Conservation (phyloP, 2,888 invertebrate genomes). For the Sphaerophoria rueppellii region DNA sequence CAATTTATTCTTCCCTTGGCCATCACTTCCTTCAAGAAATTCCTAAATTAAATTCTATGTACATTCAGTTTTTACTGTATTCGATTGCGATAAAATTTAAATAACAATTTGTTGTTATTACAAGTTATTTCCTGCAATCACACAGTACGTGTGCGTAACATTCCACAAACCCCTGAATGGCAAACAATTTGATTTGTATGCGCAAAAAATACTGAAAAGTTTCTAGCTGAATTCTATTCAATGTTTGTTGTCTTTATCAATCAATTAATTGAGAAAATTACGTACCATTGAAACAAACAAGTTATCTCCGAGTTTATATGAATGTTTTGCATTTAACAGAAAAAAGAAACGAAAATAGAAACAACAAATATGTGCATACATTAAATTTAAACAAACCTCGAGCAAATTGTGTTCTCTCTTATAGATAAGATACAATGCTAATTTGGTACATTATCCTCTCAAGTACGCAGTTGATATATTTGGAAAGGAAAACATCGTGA, state of each 20-base stretch:
- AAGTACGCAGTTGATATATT: neutral
- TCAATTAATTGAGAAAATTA: conserved; percentile 17
- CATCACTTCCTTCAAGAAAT: too few species aligned
- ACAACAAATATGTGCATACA: neutral
- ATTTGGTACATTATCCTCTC: neutral
- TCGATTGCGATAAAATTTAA: neutral
- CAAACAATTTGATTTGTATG: neutral
- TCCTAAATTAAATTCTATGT: too few species aligned
- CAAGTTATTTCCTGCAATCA: neutral
- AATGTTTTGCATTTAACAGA: neutral
- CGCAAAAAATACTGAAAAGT: neutral
- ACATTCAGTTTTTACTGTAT: neutral
- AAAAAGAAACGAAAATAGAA: neutral
- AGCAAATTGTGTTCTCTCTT: too few species aligned
- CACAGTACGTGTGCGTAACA: neutral
- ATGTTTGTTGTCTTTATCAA: conserved; percentile 11
- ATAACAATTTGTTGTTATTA: neutral
- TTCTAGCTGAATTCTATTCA: neutral
- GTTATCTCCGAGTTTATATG: conserved; percentile 2
- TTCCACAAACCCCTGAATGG: neutral
- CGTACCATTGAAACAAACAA: neutral
- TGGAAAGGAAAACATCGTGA: neutral
- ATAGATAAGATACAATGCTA: neutral
- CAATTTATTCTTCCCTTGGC: too few species aligned
- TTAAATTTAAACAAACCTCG: too few species aligned